Percentiles rank a stretch among this genome's conserved stretches.
phyloP scores from a whole-genome alignment of 2,113 vertebrate species.

The Phalacrocorax aristotelis region DNA sequence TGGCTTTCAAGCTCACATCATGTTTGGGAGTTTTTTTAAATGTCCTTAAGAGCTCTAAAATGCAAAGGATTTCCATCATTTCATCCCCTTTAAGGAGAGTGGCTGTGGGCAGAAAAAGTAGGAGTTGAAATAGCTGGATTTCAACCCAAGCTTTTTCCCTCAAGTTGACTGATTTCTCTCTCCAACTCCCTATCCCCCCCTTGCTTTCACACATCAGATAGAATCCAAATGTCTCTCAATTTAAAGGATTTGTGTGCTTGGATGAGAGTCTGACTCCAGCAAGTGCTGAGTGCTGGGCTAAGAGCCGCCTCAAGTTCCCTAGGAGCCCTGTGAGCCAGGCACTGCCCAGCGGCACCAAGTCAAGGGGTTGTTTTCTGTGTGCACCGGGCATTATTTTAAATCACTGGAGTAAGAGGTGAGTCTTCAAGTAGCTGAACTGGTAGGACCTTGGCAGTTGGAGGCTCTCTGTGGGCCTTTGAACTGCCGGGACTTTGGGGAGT shows the following conservation, averaged over 20 bases:
- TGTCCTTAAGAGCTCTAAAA: not conserved
- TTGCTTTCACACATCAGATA: not conserved
- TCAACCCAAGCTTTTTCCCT: not conserved
- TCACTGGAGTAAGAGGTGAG: not conserved
- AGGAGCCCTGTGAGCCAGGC: not conserved
- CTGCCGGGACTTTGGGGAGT: not conserved
- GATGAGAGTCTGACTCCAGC: not conserved
- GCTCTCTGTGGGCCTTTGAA: not conserved
- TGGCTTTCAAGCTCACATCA: not conserved
- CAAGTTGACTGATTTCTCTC: not conserved
- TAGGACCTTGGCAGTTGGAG: not conserved
- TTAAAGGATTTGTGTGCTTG: not conserved
- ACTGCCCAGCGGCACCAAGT: accelerated
- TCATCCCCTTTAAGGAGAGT: not conserved
- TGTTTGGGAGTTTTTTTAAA: not conserved
- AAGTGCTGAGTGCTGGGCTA: not conserved
- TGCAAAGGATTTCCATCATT: not conserved
- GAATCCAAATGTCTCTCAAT: not conserved
- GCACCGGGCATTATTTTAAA: accelerated
- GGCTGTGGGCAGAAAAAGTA: conserved; percentile 17
- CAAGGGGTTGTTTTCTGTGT: not conserved
- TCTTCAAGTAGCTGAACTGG: accelerated
- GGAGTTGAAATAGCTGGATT: conserved; percentile 25
- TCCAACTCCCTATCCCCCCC: not conserved
- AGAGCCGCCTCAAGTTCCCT: not conserved